A percentile compares a stretch with the other conserved stretches of the same genome.
Conservation (phyloP, 2,797 vertebrate species). For the Moxostoma hubbsi region DNA sequence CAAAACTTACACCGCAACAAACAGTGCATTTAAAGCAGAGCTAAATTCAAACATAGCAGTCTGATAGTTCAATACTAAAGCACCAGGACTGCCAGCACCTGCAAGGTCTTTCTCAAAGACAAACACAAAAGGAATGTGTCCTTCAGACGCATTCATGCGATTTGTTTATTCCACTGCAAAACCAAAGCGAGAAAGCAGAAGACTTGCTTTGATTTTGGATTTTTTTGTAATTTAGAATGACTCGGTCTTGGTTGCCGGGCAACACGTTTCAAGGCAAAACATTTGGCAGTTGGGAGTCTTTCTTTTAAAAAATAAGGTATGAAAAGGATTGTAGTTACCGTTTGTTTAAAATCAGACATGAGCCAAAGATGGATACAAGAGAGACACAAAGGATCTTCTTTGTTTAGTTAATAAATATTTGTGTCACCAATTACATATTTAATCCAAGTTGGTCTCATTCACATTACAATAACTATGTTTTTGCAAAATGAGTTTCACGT, state of each 20-base stretch:
- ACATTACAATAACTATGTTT: too few relatives aligned
- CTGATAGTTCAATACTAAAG: background rate
- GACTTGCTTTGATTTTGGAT: background rate
- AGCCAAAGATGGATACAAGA: background rate
- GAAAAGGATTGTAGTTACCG: background rate
- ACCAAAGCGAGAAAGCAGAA: background rate
- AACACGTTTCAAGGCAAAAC: constrained; percentile 62
- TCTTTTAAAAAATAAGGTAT: background rate
- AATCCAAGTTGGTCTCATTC: too few relatives aligned
- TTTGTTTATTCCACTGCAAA: constrained; percentile 28
- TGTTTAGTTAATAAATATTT: background rate
- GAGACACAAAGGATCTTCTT: background rate
- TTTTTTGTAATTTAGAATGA: constrained; percentile 61
- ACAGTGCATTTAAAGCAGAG: background rate
- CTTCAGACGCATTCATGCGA: constrained; percentile 25
- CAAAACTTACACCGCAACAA: background rate
- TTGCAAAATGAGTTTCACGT: too few relatives aligned
- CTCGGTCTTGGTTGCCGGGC: constrained; percentile 84
- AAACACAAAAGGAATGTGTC: constrained; percentile 39
- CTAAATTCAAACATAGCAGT: background rate
- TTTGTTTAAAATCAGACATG: background rate
- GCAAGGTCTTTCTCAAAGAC: constrained; percentile 28
- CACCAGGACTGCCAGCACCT: background rate
- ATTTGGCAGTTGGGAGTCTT: constrained; percentile 44
- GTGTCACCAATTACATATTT: background rate